Conservation (phyloP, 2,888 invertebrate genomes). For the Oscheius myriophilus region DNA sequence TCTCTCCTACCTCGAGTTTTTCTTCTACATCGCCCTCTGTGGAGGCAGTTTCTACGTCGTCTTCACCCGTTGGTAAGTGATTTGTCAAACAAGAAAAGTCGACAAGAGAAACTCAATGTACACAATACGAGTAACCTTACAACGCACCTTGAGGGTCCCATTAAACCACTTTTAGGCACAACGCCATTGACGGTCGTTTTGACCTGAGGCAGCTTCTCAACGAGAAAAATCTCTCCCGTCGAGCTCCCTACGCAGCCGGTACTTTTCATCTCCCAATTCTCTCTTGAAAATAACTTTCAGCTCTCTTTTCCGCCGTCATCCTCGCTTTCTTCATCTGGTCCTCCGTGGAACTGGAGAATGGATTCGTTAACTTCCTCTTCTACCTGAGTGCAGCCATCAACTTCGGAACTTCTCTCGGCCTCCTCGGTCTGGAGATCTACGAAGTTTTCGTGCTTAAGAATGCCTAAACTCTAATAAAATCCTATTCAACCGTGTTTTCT, state of each 20-base stretch:
- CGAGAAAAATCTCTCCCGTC: constrained; percentile 38
- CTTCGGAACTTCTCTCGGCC: constrained; percentile 9
- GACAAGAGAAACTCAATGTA: too few species aligned
- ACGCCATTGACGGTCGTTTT: constrained; percentile 57
- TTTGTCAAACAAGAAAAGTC: background rate
- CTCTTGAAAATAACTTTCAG: constrained; percentile 1
- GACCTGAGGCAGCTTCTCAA: constrained; percentile 51
- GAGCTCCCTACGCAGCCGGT: constrained; percentile 55
- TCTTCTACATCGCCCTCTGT: constrained; percentile 43
- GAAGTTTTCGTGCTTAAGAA: constrained; percentile 26
- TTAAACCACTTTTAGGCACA: too few species aligned
- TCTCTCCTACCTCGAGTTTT: constrained; percentile 41
- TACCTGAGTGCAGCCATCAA: constrained; percentile 8
- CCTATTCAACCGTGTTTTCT: constrained; percentile 2
- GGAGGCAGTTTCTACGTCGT: constrained; percentile 76
- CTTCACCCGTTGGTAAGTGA: constrained; percentile 78
- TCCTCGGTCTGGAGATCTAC: constrained; percentile 26
- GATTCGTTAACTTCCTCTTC: constrained; percentile 12
- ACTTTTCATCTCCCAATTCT: background rate
- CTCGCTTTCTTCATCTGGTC: constrained; percentile 19
- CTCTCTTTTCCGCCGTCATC: constrained; percentile 11
- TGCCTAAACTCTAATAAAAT: background rate
- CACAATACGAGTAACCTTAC: too few species aligned
- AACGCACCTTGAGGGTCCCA: too few species aligned
- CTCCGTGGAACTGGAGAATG: constrained; percentile 14